These are phyloP conservation scores for Epirrhoe tristata DNA, from an alignment of 2,888 invertebrate species.

Conservation along the genomic window DNA sequence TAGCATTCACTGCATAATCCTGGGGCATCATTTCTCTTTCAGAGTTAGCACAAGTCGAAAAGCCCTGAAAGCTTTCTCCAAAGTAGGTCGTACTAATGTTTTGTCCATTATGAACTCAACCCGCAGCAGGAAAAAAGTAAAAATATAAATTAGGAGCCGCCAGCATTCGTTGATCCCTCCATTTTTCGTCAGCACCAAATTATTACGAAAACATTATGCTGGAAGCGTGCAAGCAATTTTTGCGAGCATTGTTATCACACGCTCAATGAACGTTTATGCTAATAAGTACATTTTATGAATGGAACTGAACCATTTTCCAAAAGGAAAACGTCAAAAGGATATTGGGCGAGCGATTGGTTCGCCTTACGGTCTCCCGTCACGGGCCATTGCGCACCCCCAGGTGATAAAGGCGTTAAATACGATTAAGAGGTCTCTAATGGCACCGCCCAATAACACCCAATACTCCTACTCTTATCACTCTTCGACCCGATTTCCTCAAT, in stretches of 20 bases:
- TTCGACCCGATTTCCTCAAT: constrained; percentile 82
- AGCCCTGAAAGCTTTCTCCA: constrained; percentile 75
- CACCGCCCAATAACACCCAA: constrained; percentile 71
- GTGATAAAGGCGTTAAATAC: constrained; percentile 81
- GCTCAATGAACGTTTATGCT: constrained; percentile 51
- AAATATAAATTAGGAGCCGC: constrained; percentile 70
- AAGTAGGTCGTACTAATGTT: constrained; percentile 79
- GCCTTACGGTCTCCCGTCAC: constrained; percentile 62
- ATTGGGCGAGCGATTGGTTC: constrained; percentile 51
- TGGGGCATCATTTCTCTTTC: constrained; percentile 46
- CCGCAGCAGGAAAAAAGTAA: constrained; percentile 60
- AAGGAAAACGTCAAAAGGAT: constrained; percentile 50
- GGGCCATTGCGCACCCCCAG: constrained; percentile 76
- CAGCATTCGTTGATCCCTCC: constrained; percentile 49
- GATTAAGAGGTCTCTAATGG: constrained; percentile 79
- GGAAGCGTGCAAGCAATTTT: constrained; percentile 39
- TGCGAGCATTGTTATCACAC: constrained; percentile 47
- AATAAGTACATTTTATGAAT: constrained; percentile 48
- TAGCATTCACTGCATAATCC: constrained; percentile 38
- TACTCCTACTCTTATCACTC: constrained; percentile 74
- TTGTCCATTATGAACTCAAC: constrained; percentile 75
- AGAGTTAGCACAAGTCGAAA: constrained; percentile 67
- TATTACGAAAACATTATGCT: constrained; percentile 45
- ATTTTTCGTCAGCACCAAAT: constrained; percentile 49
- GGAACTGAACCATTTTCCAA: constrained; percentile 43